Conservation (phyloP, 2,888 invertebrate species). For the Oscheius sp. region DNA sequence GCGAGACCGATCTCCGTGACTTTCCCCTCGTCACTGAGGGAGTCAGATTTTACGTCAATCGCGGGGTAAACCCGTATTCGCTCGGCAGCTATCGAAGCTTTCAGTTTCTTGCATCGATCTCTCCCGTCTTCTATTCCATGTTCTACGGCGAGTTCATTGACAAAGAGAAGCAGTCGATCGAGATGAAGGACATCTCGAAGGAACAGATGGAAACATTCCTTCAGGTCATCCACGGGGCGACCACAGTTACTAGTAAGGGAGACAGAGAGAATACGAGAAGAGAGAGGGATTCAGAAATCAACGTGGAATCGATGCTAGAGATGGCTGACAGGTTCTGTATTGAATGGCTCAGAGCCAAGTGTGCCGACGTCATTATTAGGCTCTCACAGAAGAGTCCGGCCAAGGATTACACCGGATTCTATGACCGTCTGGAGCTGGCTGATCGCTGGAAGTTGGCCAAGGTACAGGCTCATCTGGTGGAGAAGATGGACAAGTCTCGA, state of each 20-base stretch:
- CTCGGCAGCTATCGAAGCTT: neutral
- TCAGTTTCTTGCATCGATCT: conserved; percentile 32
- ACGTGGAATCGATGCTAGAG: conserved; percentile 29
- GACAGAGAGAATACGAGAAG: neutral
- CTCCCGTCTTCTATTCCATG: conserved; percentile 33
- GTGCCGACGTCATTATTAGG: conserved; percentile 32
- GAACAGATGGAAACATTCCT: conserved; percentile 31
- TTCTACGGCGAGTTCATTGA: conserved; percentile 36
- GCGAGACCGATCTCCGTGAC: conserved; percentile 21
- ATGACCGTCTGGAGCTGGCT: conserved; percentile 28
- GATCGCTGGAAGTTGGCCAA: conserved; percentile 32
- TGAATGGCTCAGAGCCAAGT: conserved; percentile 30
- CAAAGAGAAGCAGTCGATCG: conserved; percentile 26
- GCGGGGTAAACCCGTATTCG: conserved; percentile 6
- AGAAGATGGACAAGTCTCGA: conserved; percentile 31
- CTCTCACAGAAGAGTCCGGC: conserved; percentile 30
- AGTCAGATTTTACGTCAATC: conserved; percentile 16
- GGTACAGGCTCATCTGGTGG: conserved; percentile 35
- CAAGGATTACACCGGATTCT: conserved; percentile 31
- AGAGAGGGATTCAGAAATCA: neutral
- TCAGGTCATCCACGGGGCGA: conserved; percentile 26
- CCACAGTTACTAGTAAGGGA: conserved; percentile 21
- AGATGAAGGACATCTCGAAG: conserved; percentile 16
- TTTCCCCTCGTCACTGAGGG: conserved; percentile 16
- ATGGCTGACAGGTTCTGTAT: conserved; percentile 27